A percentile compares a stretch with the other conserved stretches of the same genome.
These are phyloP conservation scores for Ciconia nigra DNA, from an alignment of 2,797 vertebrate genomes.

Conservation along the genomic window DNA sequence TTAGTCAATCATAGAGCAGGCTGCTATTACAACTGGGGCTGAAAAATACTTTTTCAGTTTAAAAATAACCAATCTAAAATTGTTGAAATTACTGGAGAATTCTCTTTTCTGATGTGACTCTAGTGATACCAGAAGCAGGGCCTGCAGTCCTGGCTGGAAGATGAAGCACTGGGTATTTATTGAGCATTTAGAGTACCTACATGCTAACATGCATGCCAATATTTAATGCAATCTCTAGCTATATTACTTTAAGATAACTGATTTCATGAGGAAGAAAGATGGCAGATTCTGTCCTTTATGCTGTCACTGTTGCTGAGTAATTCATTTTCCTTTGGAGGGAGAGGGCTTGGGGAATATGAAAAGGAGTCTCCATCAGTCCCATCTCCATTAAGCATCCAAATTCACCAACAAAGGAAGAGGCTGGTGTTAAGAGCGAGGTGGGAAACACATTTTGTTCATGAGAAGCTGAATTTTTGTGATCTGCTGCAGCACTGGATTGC, in stretches of 20 bases:
- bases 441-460: not conserved
- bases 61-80: not conserved
- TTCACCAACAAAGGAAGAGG: not conserved
- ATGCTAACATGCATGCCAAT: not conserved
- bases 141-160: not conserved
- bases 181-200: not conserved
- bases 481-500: not conserved
- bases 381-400: not conserved
- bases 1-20: not conserved
- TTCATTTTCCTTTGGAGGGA: not conserved
- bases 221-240: not conserved
- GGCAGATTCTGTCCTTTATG: not conserved
- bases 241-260: not conserved
- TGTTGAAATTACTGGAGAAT: not conserved
- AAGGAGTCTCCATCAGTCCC: not conserved
- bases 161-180: not conserved
- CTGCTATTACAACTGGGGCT: not conserved
- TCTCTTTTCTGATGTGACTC: not conserved
- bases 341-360: not conserved
- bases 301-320: not conserved
- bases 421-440: not conserved
- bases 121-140: not conserved
- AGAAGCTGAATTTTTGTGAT: not conserved
- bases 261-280: not conserved
- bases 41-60: not conserved